Percentiles rank a stretch among this genome's conserved stretches.
Conservation (phyloP, 2,113 vertebrate species). For the Nyctereutes procyonoides region DNA sequence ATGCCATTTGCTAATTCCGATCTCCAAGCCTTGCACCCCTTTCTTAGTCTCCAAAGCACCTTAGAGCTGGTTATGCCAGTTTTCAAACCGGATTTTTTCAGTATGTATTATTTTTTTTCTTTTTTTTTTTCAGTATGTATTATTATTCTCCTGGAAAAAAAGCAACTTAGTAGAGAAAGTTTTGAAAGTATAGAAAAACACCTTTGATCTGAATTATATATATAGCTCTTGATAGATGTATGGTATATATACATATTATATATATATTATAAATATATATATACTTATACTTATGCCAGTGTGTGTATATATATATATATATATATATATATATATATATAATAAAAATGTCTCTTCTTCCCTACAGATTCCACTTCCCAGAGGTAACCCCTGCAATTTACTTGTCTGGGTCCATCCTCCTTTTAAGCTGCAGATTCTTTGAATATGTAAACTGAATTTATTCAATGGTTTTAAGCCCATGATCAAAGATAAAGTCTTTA, state of each 20-base stretch:
- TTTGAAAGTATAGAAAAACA: not conserved
- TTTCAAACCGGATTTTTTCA: not conserved
- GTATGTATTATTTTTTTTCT: not conserved
- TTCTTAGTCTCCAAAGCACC: not conserved
- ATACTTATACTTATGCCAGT: not conserved
- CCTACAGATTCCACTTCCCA: not conserved
- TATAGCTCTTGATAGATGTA: not conserved
- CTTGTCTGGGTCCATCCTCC: not conserved
- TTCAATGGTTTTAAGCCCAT: not conserved
- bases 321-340: not conserved
- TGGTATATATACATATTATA: not conserved
- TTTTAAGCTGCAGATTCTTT: not conserved
- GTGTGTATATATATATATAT: not conserved
- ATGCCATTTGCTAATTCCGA: not conserved
- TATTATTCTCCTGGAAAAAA: slow-evolving; percentile 1
- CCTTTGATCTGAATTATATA: not conserved
- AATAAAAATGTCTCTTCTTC: not conserved
- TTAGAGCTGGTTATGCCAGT: not conserved
- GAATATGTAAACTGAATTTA: not conserved
- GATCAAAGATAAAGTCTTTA: not conserved
- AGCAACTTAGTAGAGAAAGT: not conserved
- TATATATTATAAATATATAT: not conserved
- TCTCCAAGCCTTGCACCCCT: not conserved
- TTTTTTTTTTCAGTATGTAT: not conserved
- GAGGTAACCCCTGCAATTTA: not conserved